These are phyloP conservation scores for Gymnogyps californianus DNA, from an alignment of 2,113 vertebrate genomes.

Conservation along the genomic window DNA sequence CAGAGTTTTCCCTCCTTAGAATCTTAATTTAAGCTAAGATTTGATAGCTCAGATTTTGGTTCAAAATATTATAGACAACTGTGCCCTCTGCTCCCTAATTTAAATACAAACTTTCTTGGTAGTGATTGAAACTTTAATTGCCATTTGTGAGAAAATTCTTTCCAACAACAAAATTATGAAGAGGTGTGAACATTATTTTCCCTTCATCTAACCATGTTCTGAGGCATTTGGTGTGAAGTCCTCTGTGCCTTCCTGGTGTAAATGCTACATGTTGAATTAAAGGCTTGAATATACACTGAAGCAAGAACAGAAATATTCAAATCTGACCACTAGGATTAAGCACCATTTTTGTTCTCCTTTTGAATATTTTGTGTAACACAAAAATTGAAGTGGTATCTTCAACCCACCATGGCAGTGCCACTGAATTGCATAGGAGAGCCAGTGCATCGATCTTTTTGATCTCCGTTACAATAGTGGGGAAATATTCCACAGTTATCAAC, in stretches of 20 bases:
- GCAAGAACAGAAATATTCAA: not conserved
- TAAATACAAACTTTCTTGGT: not conserved
- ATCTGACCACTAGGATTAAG: not conserved
- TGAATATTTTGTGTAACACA: not conserved
- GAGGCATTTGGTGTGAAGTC: not conserved
- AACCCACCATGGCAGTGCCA: not conserved
- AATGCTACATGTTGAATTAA: not conserved
- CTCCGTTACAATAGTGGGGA: not conserved
- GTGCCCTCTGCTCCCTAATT: not conserved
- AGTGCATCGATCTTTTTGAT: not conserved
- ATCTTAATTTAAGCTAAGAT: not conserved
- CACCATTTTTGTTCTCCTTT: not conserved
- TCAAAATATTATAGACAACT: not conserved
- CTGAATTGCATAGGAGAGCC: not conserved
- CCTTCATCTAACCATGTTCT: not conserved
- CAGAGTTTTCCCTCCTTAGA: not conserved
- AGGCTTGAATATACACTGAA: not conserved
- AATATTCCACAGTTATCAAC: not conserved
- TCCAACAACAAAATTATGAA: not conserved
- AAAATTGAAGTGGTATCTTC: not conserved
- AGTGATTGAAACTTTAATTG: not conserved
- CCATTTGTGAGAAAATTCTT: not conserved
- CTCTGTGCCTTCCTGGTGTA: not conserved
- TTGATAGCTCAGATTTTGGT: not conserved
- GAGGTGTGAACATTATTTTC: not conserved